These are phyloP conservation scores for Fulmarus glacialis DNA, from an alignment of 2,113 vertebrate genomes.

Conservation along the genomic window DNA sequence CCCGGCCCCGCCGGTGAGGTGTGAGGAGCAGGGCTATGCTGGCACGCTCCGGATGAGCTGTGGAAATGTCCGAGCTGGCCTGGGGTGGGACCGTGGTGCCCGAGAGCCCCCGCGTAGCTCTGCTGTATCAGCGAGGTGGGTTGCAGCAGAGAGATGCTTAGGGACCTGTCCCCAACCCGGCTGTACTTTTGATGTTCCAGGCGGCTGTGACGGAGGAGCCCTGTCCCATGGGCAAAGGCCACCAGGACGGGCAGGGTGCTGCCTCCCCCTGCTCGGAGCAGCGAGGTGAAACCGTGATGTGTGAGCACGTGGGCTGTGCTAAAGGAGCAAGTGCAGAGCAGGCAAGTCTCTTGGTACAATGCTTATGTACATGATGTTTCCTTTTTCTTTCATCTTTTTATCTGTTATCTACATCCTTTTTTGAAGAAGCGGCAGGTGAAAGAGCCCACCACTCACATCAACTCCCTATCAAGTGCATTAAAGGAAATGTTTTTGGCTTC, in stretches of 20 bases:
- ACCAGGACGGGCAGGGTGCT: not conserved
- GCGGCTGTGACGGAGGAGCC: not conserved
- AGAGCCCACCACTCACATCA: slow-evolving; percentile 17
- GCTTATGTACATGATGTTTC: fast-evolving
- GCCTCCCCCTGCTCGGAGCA: not conserved
- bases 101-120: fast-evolving
- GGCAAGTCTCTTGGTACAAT: fast-evolving
- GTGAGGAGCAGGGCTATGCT: not conserved
- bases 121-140: fast-evolving
- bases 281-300: fast-evolving
- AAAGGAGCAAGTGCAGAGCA: not conserved
- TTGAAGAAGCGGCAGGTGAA: slow-evolving; percentile 29
- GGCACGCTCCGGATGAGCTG: not conserved
- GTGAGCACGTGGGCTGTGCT: fast-evolving
- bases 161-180: not conserved
- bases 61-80: not conserved
- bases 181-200: fast-evolving
- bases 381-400: not conserved
- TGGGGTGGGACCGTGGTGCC: fast-evolving
- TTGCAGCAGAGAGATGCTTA: not conserved
- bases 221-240: not conserved
- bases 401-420: not conserved
- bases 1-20: not conserved
- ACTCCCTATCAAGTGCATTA: not conserved
- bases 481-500: not conserved